Percentiles rank a stretch among this genome's conserved stretches.
These are phyloP conservation scores for Lonchura striata DNA, from an alignment of 2,113 vertebrate genomes.

Conservation along the genomic window DNA sequence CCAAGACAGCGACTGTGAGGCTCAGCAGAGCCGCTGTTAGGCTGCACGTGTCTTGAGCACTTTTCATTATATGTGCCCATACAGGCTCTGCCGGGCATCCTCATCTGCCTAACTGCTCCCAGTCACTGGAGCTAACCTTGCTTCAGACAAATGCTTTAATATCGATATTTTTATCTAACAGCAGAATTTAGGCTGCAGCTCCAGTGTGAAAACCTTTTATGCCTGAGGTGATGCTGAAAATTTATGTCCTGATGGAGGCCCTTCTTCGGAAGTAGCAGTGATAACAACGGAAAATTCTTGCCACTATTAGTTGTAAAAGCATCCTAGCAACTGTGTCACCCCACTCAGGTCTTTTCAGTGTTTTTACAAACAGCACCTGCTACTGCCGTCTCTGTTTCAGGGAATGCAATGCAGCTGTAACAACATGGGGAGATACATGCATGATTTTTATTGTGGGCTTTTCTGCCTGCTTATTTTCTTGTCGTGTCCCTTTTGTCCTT, in stretches of 20 bases:
- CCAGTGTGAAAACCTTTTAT: not conserved
- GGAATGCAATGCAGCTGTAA: constrained; percentile 8
- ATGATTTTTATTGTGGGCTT: not conserved
- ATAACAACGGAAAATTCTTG: not conserved
- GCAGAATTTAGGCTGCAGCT: not conserved
- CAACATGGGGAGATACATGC: not conserved
- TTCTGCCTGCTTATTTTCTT: constrained; percentile 43
- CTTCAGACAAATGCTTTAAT: not conserved
- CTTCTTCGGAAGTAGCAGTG: not conserved
- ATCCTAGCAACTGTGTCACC: constrained; percentile 15
- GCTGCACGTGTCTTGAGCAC: not conserved
- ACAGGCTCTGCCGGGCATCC: not conserved
- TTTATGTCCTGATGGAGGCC: not conserved
- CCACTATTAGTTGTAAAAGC: not conserved
- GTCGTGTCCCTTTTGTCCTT: constrained; percentile 18
- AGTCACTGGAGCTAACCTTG: not conserved
- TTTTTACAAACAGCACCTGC: constrained; percentile 39
- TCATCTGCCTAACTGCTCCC: not conserved
- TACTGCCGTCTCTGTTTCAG: not conserved
- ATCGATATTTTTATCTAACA: not conserved
- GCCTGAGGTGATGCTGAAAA: not conserved
- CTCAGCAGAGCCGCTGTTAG: not conserved
- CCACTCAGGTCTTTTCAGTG: not conserved
- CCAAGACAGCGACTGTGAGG: not conserved
- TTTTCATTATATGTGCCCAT: not conserved